Evolutionary conservation across 2,113 vertebrate genomes (phyloP).

Genomic region (Eulemur macaco): DNA sequence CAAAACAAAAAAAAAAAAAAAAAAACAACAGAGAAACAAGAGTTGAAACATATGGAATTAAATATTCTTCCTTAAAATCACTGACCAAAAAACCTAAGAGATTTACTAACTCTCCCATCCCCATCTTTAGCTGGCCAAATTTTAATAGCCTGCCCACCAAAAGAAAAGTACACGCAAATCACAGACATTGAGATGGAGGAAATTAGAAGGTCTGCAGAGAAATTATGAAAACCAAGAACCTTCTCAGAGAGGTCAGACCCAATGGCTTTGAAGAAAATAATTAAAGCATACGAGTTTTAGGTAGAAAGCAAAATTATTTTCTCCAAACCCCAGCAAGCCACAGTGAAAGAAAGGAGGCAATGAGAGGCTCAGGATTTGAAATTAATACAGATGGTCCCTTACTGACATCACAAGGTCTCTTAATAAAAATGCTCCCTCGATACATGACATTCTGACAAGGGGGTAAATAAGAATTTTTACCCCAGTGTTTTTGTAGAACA

Average conservation of each 20-base stretch:
- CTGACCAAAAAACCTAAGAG: neutral
- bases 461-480: neutral
- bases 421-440: neutral
- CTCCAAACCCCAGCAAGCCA: neutral
- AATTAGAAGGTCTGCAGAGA: neutral
- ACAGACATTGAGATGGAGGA: neutral
- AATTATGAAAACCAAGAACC: neutral
- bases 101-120: neutral
- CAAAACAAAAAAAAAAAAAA: neutral
- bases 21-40: neutral
- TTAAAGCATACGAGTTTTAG: neutral
- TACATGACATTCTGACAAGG: neutral
- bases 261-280: constrained; percentile 1
- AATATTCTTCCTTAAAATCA: neutral
- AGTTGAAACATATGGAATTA: neutral
- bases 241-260: neutral
- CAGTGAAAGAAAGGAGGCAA: neutral
- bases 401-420: fast-evolving
- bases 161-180: neutral
- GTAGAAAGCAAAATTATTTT: neutral
- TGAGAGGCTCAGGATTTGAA: neutral
- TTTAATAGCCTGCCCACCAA: neutral
- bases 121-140: neutral
- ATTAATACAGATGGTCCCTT: neutral
- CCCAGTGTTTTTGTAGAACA: neutral